Conservation (phyloP, 2,113 vertebrate genomes). For the Oceanodroma tethys region DNA sequence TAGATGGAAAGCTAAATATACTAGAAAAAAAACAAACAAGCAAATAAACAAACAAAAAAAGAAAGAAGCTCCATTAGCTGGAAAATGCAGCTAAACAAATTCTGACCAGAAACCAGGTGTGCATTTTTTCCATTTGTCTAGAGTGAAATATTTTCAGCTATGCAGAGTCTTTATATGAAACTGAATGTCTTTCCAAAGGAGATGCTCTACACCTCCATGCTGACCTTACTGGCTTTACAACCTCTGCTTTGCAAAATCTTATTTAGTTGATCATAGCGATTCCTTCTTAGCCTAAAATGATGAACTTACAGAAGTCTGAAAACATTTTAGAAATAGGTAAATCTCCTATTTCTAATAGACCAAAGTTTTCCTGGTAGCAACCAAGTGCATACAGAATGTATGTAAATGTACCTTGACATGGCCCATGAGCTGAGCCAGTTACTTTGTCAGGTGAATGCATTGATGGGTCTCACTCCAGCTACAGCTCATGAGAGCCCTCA, state of each 20-base stretch:
- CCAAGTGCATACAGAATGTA: background rate
- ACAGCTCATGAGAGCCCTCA: background rate
- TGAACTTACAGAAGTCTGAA: background rate
- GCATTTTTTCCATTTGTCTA: background rate
- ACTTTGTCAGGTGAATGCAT: background rate
- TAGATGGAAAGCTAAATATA: background rate
- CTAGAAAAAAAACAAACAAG: background rate
- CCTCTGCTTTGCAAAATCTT: background rate
- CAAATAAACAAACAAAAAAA: background rate
- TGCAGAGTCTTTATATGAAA: background rate
- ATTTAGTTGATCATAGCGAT: background rate
- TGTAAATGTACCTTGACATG: background rate
- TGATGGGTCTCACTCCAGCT: background rate
- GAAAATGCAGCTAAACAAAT: background rate
- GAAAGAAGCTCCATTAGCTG: background rate
- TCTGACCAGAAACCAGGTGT: background rate
- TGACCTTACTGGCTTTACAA: background rate
- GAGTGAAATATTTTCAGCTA: background rate
- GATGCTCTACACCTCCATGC: background rate
- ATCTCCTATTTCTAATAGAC: background rate
- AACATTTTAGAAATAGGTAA: background rate
- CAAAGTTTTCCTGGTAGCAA: background rate
- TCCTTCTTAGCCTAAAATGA: background rate
- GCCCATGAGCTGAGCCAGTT: background rate
- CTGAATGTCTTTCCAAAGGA: background rate